These are phyloP conservation scores for Aphodius granarius DNA, from an alignment of 2,888 invertebrate genomes.

Conservation along the genomic window DNA sequence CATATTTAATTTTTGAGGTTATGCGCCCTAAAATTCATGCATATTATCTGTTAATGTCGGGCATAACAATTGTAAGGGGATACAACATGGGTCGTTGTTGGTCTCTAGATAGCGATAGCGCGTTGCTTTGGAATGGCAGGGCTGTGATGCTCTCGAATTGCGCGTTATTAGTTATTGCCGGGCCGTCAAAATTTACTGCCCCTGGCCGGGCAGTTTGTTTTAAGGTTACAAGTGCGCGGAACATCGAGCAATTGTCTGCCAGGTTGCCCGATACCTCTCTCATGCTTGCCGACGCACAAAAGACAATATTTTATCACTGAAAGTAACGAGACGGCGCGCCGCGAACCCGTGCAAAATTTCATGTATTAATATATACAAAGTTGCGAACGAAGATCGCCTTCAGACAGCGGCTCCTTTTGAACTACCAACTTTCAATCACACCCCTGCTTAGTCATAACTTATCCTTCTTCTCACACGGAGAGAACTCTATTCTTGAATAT, in stretches of 20 bases:
- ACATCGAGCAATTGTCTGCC: conserved; percentile 9
- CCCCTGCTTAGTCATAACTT: not conserved
- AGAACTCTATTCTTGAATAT: too few species aligned
- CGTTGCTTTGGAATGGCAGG: not conserved
- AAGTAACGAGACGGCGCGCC: not conserved
- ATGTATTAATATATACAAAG: not conserved
- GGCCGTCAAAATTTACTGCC: conserved; percentile 10
- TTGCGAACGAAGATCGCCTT: not conserved
- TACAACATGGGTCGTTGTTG: not conserved
- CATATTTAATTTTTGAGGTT: too few species aligned
- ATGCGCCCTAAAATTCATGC: not conserved
- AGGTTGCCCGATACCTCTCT: not conserved
- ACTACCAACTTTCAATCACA: not conserved
- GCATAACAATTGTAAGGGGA: not conserved
- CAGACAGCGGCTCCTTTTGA: not conserved
- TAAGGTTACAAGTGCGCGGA: conserved; percentile 4
- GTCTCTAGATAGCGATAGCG: not conserved
- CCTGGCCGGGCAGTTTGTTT: conserved; percentile 7
- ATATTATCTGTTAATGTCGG: not conserved
- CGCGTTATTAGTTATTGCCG: conserved; percentile 3
- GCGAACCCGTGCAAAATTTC: not conserved
- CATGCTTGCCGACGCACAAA: not conserved
- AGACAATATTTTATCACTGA: conserved; percentile 10
- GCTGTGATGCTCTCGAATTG: conserved; percentile 2
- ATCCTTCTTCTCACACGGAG: too few species aligned